Conservation (phyloP, 2,888 invertebrate genomes). For the Ferdinandea cuprea region DNA sequence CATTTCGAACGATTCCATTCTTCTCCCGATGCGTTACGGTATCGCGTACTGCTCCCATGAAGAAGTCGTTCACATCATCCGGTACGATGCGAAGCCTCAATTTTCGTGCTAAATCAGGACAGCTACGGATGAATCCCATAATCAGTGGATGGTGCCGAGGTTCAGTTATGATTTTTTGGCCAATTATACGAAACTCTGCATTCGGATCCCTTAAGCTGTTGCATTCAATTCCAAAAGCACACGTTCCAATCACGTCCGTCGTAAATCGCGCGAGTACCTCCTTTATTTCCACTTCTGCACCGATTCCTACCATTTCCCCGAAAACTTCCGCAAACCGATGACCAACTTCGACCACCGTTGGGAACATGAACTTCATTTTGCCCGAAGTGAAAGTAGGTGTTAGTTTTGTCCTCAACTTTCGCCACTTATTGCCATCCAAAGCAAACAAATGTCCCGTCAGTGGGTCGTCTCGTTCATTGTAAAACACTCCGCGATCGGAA, state of each 20-base stretch:
- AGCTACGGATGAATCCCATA: conserved; percentile 75
- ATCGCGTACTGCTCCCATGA: conserved; percentile 80
- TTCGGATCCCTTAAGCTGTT: conserved; percentile 82
- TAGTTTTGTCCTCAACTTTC: conserved; percentile 78
- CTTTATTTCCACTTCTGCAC: conserved; percentile 80
- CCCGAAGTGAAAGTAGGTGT: conserved; percentile 77
- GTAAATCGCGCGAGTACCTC: conserved; percentile 83
- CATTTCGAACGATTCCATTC: conserved; percentile 82
- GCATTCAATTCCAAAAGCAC: conserved; percentile 84
- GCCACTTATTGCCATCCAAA: conserved; percentile 82
- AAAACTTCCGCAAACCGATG: conserved; percentile 77
- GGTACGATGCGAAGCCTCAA: conserved; percentile 78
- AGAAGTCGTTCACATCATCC: too few relatives aligned
- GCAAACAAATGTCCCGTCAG: conserved; percentile 82
- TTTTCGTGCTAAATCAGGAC: conserved; percentile 76
- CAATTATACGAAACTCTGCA: conserved; percentile 80
- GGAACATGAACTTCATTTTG: conserved; percentile 78
- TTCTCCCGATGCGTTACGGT: conserved; percentile 81
- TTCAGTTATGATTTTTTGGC: conserved; percentile 71
- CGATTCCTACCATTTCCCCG: conserved; percentile 66
- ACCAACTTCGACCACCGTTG: conserved; percentile 78
- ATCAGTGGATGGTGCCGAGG: not conserved
- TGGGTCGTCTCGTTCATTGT: conserved; percentile 80
- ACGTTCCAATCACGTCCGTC: conserved; percentile 84
- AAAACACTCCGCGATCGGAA: conserved; percentile 79